Evolutionary conservation across 2,797 vertebrate genomes (phyloP).

Genomic region (Denticeps clupeoides): DNA sequence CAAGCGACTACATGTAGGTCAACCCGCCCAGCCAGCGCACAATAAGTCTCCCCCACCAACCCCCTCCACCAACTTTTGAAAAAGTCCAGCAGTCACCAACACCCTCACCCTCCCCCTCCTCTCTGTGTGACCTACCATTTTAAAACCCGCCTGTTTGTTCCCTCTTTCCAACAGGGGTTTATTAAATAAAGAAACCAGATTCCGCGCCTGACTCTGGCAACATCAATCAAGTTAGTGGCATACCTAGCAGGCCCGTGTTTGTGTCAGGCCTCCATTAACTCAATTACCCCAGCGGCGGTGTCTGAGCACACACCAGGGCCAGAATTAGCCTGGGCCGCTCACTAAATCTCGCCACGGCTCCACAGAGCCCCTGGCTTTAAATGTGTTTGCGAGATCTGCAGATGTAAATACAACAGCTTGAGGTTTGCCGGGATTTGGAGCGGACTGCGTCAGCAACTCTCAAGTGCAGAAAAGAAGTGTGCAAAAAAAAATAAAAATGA

Average conservation of each 20-base stretch:
- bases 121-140: constrained; percentile 8
- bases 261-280: constrained; percentile 22
- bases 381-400: constrained; percentile 30
- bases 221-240: constrained; percentile 29
- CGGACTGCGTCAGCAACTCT: not conserved
- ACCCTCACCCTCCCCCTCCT: too few relatives aligned
- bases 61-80: too few relatives aligned
- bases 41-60: too few relatives aligned
- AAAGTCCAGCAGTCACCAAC: too few relatives aligned
- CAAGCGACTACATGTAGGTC: too few relatives aligned
- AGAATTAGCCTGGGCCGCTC: constrained; percentile 22
- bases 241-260: constrained; percentile 10
- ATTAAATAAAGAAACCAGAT: constrained; percentile 21
- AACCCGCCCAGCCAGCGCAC: too few relatives aligned
- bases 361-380: constrained; percentile 15
- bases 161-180: constrained; percentile 20
- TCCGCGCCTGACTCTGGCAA: constrained; percentile 22
- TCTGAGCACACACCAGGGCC: constrained; percentile 13
- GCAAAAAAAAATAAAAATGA: not conserved
- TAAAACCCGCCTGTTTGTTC: constrained; percentile 18
- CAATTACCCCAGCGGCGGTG: constrained; percentile 20
- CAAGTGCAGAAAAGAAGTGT: not conserved
- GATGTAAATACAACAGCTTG: constrained; percentile 22
- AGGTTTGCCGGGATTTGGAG: not conserved
- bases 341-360: constrained; percentile 21